Conservation (phyloP, 2,888 invertebrate species). For the Thyatira batis region DNA sequence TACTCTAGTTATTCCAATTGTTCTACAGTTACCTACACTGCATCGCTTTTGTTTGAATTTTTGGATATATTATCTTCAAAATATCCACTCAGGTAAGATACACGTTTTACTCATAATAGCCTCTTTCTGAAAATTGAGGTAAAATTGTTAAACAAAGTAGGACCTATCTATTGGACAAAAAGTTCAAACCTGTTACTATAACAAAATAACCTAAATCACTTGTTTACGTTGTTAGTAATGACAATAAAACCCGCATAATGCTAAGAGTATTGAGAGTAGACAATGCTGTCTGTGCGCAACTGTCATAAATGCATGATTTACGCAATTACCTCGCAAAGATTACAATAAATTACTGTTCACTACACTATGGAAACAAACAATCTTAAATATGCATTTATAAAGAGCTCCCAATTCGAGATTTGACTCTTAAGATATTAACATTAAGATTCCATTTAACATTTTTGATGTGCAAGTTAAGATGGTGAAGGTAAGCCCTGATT, state of each 20-base stretch:
- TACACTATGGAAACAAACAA: constrained; percentile 58
- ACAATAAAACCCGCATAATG: constrained; percentile 51
- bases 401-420: constrained; percentile 21
- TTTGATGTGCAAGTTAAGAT: constrained; percentile 7
- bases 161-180: neutral
- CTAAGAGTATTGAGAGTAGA: constrained; percentile 54
- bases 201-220: constrained; percentile 38
- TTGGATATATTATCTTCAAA: too few species aligned
- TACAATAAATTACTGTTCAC: constrained; percentile 77
- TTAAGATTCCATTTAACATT: constrained; percentile 14
- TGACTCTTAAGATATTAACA: constrained; percentile 28
- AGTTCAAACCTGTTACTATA: too few species aligned
- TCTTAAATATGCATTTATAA: constrained; percentile 21
- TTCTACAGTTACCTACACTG: too few species aligned
- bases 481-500: constrained; percentile 56
- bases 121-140: neutral
- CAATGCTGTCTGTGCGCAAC: constrained; percentile 63
- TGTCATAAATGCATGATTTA: constrained; percentile 82
- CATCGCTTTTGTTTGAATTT: too few species aligned
- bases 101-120: neutral
- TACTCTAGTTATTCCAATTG: too few species aligned
- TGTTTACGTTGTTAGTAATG: constrained; percentile 63
- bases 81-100: neutral
- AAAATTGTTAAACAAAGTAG: neutral
- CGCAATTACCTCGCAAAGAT: constrained; percentile 75